A percentile compares a stretch with the other conserved stretches of the same genome.
Evolutionary conservation across 2,113 vertebrate genomes (phyloP).

Genomic region (Puntigrus tetrazona): DNA sequence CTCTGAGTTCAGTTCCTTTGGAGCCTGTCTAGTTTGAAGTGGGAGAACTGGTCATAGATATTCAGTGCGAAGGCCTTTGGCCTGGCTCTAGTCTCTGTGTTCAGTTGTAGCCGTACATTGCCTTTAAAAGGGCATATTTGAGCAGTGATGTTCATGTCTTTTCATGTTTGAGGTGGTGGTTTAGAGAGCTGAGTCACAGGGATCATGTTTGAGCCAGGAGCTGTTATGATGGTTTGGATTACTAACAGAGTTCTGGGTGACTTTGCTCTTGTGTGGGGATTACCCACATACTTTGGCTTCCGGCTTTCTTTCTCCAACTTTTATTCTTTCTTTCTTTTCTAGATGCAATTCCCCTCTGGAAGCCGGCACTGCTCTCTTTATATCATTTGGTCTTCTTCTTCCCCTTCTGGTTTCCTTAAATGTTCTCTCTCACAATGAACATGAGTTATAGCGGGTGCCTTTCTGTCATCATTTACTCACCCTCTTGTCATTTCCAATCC

Average conservation of each 20-base stretch:
- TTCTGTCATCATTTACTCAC: not conserved
- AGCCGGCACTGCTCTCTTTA: not conserved
- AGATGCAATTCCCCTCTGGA: not conserved
- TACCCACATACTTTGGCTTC: constrained; percentile 23
- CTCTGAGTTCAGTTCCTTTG: not conserved
- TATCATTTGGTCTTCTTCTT: not conserved
- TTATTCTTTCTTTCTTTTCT: constrained; percentile 15
- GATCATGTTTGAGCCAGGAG: constrained; percentile 49
- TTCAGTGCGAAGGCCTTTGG: not conserved
- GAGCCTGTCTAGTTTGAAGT: not conserved
- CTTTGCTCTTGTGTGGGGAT: not conserved
- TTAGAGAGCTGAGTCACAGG: constrained; percentile 61
- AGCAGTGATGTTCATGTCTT: constrained; percentile 40
- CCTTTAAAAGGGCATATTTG: constrained; percentile 39
- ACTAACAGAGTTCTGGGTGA: constrained; percentile 63
- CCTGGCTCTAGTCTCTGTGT: not conserved
- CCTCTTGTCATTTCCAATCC: not conserved
- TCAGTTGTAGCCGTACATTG: not conserved
- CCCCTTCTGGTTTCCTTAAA: not conserved
- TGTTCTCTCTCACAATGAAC: not conserved
- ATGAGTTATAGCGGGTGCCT: not conserved
- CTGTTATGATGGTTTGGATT: constrained; percentile 69
- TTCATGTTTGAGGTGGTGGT: constrained; percentile 39
- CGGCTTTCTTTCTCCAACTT: constrained; percentile 34
- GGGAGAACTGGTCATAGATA: not conserved